Evolutionary conservation across 1,140 invertebrate genomes (phyloP).

Genomic region (Daktulosphaira vitifoliae): DNA sequence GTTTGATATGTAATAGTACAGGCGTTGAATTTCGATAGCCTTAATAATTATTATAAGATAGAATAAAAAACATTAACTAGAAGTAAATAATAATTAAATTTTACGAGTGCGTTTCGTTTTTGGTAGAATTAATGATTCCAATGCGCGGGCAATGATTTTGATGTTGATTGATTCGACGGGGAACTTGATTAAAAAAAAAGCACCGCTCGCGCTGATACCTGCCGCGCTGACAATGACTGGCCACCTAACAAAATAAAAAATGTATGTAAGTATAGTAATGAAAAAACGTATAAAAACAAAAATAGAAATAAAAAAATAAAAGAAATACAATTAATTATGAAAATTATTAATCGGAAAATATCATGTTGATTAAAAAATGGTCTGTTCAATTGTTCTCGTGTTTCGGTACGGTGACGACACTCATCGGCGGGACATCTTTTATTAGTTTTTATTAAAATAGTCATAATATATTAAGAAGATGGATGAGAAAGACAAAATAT

Average conservation of each 20-base stretch:
- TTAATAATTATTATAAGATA: too few species aligned
- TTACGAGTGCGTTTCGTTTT: constrained; percentile 28
- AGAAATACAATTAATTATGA: constrained; percentile 11
- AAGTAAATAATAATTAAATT: constrained; percentile 31
- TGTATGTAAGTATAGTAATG: neutral
- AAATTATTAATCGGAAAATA: constrained; percentile 20
- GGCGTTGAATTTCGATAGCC: too few species aligned
- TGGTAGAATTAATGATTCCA: constrained; percentile 30
- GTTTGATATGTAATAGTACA: too few species aligned
- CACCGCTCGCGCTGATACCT: constrained; percentile 16
- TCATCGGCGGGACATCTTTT: constrained; percentile 23
- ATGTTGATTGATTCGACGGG: constrained; percentile 33
- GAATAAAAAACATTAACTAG: constrained; percentile 15
- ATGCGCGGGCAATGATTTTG: neutral
- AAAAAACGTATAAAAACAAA: neutral
- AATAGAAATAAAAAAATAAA: constrained; percentile 9
- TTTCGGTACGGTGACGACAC: constrained; percentile 16
- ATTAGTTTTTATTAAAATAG: constrained; percentile 31
- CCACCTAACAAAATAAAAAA: constrained; percentile 1
- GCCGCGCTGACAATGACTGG: constrained; percentile 28
- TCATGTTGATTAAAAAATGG: constrained; percentile 28
- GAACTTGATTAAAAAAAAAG: constrained; percentile 20
- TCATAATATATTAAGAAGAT: constrained; percentile 5
- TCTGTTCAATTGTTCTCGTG: constrained; percentile 22
- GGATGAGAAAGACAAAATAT: neutral